Percentiles rank a stretch among this genome's conserved stretches.
Conservation (phyloP, 2,797 vertebrate genomes). For the Myotis findleyi region DNA sequence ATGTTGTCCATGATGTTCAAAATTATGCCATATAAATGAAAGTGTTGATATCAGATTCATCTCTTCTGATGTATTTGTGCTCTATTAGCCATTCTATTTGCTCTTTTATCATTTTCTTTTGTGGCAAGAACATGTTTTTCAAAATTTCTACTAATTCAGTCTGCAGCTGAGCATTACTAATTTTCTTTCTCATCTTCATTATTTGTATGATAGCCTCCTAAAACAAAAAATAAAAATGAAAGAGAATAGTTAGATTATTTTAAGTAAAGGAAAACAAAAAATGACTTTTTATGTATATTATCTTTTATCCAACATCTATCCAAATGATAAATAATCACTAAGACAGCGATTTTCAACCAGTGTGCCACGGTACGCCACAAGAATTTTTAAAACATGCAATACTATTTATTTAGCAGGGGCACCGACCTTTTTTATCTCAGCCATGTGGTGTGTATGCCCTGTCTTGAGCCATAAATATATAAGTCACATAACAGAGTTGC, state of each 20-base stretch:
- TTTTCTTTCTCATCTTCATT: constrained; percentile 99
- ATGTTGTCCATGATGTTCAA: constrained; percentile 74
- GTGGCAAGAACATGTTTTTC: constrained; percentile 99
- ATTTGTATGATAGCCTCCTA: constrained; percentile 99
- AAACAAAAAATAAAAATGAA: constrained; percentile 71
- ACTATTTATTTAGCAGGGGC: background rate
- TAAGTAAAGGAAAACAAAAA: constrained; percentile 60
- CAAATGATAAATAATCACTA: background rate
- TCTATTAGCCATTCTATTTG: constrained; percentile 99
- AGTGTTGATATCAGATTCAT: constrained; percentile 98
- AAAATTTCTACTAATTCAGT: constrained; percentile 99
- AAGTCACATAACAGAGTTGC: background rate
- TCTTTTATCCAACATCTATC: constrained; percentile 2
- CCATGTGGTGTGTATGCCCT: background rate
- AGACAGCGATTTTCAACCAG: background rate
- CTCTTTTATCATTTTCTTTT: constrained; percentile 99
- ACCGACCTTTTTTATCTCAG: background rate
- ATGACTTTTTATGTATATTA: background rate
- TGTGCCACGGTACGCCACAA: background rate
- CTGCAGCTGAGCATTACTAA: constrained; percentile 99
- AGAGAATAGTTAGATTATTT: constrained; percentile 22
- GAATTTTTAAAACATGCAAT: background rate
- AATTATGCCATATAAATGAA: constrained; percentile 99
- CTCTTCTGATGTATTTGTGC: constrained; percentile 99
- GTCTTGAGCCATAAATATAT: background rate